Evolutionary conservation across 2,888 invertebrate species (phyloP), one percentile per base, ranked within the genome.

Genomic region (Eumacrocentrus americanus): DNA sequence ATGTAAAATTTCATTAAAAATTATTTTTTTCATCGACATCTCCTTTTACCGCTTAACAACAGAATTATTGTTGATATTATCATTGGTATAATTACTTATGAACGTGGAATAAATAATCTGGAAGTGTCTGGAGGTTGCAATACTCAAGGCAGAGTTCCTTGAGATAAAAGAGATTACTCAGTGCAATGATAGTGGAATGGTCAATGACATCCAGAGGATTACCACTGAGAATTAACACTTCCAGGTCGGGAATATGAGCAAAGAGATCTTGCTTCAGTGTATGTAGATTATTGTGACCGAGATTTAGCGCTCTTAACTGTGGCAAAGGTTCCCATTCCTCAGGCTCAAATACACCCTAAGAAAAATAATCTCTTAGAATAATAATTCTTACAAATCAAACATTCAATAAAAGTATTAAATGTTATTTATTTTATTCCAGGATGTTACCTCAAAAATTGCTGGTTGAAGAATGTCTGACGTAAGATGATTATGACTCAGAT

Each of bases 201-300:
- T 91, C 90, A 4, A 93, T 84, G 0, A 85, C 82, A 11, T 82
- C 82, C 11, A 95, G 82, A 0, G 90, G 90, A 79, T 95, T 95
- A n/a, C 87, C 85, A 63, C 87, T 87, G 20, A 95, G 81, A 69
- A 86, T 85, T 48, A 95, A 77, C 11, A 85, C 84, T 67, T 88
- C 87, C 35, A 95, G 75, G 48, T 86, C 83, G 0, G 87, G 84
- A 2, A 89, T 79, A 73, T 94, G 92, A 69, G 90, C 89, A 75
- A 95, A 94, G 1, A 92, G 71, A 73, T 91, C 89, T 51, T 83
- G 83, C 71, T 90, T 77, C n/a, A 94, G 77, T 0, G 87, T 85
- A 69, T 91, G 89, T 0, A 94, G 77, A 18, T 84, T 82, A 76
- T 95, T 95, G 73, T 87, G 77, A 0, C 88, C 88, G 61, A 95